Evolutionary conservation across 2,888 invertebrate genomes (phyloP).

Genomic region (Drosophila austrosaltans): DNA sequence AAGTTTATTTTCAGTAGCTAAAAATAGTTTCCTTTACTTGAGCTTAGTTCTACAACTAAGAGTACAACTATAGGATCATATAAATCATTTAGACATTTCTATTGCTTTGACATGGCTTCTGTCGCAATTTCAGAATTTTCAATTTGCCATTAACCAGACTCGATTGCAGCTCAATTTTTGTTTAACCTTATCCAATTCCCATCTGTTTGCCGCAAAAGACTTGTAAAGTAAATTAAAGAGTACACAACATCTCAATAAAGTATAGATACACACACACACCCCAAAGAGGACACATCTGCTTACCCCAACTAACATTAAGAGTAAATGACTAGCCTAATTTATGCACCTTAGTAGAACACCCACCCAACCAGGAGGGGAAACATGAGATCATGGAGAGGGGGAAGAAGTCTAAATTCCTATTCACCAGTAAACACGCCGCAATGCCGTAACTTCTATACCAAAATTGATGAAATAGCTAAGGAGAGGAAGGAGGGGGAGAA

Average conservation of each 20-base stretch:
- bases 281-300: conserved; percentile 9
- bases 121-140: neutral
- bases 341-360: conserved; percentile 58
- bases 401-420: conserved; percentile 60
- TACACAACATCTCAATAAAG: conserved; percentile 56
- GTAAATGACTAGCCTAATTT: conserved; percentile 75
- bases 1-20: no score
- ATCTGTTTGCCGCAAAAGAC: conserved; percentile 25
- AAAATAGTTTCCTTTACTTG: no score
- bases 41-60: neutral
- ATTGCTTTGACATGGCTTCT: neutral
- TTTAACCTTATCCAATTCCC: neutral
- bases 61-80: neutral
- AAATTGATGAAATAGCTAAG: conserved; percentile 68
- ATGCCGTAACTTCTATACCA: conserved; percentile 68
- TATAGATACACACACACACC: conserved; percentile 5
- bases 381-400: neutral
- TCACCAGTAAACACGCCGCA: conserved; percentile 63
- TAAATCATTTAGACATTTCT: conserved; percentile 6
- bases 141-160: conserved; percentile 7
- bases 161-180: conserved; percentile 17
- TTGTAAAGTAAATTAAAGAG: conserved; percentile 63
- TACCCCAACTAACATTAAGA: conserved; percentile 63
- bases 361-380: conserved; percentile 23
- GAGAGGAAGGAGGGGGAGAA: neutral